A percentile compares a stretch with the other conserved stretches of the same genome.
Evolutionary conservation across 2,888 invertebrate genomes (phyloP).

Genomic region (Oxystoma pomonae): DNA sequence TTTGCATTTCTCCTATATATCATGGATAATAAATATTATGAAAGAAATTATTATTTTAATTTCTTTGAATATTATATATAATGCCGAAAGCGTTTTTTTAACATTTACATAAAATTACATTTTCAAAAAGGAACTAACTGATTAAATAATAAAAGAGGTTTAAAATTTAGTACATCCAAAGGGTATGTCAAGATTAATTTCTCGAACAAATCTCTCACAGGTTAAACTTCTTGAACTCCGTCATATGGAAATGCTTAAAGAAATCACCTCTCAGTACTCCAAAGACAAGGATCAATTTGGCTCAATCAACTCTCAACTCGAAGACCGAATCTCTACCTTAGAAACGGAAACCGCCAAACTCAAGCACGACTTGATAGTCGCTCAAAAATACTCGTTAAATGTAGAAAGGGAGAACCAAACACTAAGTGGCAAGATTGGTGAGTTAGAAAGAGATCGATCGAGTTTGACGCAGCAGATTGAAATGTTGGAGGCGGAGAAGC

Average conservation of each 20-base stretch:
- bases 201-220: slow-evolving; percentile 44
- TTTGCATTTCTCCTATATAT: too few relatives aligned
- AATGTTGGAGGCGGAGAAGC: slow-evolving; percentile 43
- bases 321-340: slow-evolving; percentile 59
- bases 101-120: too few relatives aligned
- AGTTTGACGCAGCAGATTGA: slow-evolving; percentile 45
- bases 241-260: slow-evolving; percentile 71
- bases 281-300: slow-evolving; percentile 72
- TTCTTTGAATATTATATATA: too few relatives aligned
- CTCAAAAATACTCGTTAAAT: slow-evolving; percentile 61
- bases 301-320: slow-evolving; percentile 56
- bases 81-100: too few relatives aligned
- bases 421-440: slow-evolving; percentile 57
- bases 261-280: slow-evolving; percentile 63
- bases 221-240: slow-evolving; percentile 69
- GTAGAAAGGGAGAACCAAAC: slow-evolving; percentile 61
- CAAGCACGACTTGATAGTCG: slow-evolving; percentile 57
- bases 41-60: too few relatives aligned
- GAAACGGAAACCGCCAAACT: slow-evolving; percentile 66
- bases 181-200: background rate
- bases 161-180: too few relatives aligned
- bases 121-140: too few relatives aligned
- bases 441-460: slow-evolving; percentile 49
- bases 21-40: too few relatives aligned
- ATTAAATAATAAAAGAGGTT: too few relatives aligned